Evolutionary conservation across 2,888 invertebrate genomes (phyloP).

Genomic region (Eupithecia centaureata): DNA sequence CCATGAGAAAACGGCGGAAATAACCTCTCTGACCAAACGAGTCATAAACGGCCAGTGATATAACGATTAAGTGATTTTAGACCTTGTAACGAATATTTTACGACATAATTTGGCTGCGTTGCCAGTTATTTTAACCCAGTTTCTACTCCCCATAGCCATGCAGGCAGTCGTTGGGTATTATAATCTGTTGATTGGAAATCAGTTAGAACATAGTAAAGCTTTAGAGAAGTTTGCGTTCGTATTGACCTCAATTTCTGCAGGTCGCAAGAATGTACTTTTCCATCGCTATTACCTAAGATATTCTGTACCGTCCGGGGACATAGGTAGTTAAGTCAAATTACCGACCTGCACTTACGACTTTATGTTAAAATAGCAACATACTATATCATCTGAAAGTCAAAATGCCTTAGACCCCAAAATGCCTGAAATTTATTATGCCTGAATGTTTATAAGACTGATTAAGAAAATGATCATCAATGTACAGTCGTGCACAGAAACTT

Average conservation of each 20-base stretch:
- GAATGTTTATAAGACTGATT: too few species aligned
- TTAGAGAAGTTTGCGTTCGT: background rate
- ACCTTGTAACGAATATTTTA: conserved; percentile 12
- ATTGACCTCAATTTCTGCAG: background rate
- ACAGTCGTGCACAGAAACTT: too few species aligned
- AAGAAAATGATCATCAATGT: too few species aligned
- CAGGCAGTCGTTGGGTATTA: background rate
- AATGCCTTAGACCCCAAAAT: too few species aligned
- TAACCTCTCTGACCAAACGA: background rate
- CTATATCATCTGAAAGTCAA: too few species aligned
- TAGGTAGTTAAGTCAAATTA: too few species aligned
- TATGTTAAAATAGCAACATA: too few species aligned
- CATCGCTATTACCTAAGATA: too few species aligned
- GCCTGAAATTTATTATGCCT: too few species aligned
- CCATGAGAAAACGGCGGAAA: too few species aligned
- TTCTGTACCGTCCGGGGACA: too few species aligned
- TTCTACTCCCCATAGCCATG: background rate
- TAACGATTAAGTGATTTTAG: conserved; percentile 17
- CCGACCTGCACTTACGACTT: too few species aligned
- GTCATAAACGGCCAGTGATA: conserved; percentile 18
- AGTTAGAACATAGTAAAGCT: background rate
- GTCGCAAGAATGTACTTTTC: background rate
- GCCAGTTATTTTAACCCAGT: conserved; percentile 4
- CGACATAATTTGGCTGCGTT: conserved; percentile 16
- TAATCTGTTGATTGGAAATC: background rate